Percentiles rank a stretch among this genome's conserved stretches.
Conservation (phyloP, 2,113 vertebrate genomes). For the Sander vitreus region DNA sequence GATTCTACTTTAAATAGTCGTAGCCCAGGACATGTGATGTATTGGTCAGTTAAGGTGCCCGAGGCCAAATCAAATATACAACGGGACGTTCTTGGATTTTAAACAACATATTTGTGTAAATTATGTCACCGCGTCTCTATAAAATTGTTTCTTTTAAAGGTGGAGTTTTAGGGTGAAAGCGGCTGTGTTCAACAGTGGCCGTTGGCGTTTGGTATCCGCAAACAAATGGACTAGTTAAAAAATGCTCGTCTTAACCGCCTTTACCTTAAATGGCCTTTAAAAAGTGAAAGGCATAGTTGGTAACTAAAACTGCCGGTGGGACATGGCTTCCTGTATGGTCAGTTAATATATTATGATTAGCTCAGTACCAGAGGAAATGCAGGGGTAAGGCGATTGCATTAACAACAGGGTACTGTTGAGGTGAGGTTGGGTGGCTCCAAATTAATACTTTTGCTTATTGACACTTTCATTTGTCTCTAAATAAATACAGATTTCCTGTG, state of each 20-base stretch:
- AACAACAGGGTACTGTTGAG: constrained; percentile 71
- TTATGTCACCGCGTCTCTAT: constrained; percentile 89
- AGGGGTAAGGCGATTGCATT: constrained; percentile 47
- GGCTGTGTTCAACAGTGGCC: constrained; percentile 56
- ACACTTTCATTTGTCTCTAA: constrained; percentile 57
- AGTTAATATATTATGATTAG: constrained; percentile 79
- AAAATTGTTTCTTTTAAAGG: constrained; percentile 78
- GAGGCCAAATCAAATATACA: constrained; percentile 99
- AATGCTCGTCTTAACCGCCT: constrained; percentile 50
- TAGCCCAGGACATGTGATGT: constrained; percentile 93
- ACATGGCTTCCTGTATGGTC: constrained; percentile 70
- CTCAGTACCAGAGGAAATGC: constrained; percentile 69
- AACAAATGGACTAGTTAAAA: constrained; percentile 60
- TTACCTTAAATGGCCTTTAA: constrained; percentile 76
- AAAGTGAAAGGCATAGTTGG: constrained; percentile 56
- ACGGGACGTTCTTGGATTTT: constrained; percentile 91
- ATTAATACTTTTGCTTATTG: constrained; percentile 70
- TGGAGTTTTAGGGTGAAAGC: constrained; percentile 73
- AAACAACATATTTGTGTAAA: constrained; percentile 94
- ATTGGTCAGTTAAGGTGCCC: constrained; percentile 87
- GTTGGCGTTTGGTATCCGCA: constrained; percentile 55
- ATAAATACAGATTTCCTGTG: constrained; percentile 67
- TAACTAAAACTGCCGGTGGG: constrained; percentile 57
- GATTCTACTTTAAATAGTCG: constrained; percentile 97
- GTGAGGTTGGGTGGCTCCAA: constrained; percentile 39